Conservation (phyloP, 1,140 invertebrate species). For the Hyposmocoma kahamanoa region DNA sequence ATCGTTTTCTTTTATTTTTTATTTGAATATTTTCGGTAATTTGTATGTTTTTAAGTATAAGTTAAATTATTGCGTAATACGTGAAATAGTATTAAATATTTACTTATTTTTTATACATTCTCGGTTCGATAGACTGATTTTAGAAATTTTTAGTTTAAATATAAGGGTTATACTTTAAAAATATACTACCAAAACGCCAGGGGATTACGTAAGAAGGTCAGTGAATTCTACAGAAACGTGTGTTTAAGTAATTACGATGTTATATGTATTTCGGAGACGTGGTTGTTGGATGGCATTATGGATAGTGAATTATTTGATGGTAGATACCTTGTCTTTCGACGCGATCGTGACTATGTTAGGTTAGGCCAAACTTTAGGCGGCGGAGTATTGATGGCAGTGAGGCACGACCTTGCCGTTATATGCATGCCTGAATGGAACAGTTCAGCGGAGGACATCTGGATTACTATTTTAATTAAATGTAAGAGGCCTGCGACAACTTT, state of each 20-base stretch:
- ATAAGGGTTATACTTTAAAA: too few species aligned
- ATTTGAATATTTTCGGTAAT: too few species aligned
- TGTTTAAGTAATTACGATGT: conserved; percentile 10
- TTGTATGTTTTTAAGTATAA: too few species aligned
- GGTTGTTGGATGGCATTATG: conserved; percentile 9
- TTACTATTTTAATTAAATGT: too few species aligned
- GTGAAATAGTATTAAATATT: too few species aligned
- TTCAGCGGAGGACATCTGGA: conserved; percentile 10
- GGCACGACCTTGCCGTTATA: background rate
- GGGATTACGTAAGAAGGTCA: background rate
- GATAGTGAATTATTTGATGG: conserved; percentile 10
- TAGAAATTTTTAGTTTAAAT: too few species aligned
- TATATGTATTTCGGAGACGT: conserved; percentile 11
- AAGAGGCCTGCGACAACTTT: too few species aligned
- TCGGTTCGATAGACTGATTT: too few species aligned
- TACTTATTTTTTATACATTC: too few species aligned
- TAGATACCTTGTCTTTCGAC: conserved; percentile 6
- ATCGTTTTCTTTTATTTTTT: too few species aligned
- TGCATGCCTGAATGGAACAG: background rate
- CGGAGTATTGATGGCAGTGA: conserved; percentile 10
- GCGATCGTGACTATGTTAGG: conserved; percentile 2
- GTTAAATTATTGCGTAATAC: too few species aligned
- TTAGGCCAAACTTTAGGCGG: conserved; percentile 7
- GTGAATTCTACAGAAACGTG: background rate
- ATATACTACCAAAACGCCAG: background rate